Conservation (phyloP, 2,888 invertebrate genomes). For the Agriopis marginaria region DNA sequence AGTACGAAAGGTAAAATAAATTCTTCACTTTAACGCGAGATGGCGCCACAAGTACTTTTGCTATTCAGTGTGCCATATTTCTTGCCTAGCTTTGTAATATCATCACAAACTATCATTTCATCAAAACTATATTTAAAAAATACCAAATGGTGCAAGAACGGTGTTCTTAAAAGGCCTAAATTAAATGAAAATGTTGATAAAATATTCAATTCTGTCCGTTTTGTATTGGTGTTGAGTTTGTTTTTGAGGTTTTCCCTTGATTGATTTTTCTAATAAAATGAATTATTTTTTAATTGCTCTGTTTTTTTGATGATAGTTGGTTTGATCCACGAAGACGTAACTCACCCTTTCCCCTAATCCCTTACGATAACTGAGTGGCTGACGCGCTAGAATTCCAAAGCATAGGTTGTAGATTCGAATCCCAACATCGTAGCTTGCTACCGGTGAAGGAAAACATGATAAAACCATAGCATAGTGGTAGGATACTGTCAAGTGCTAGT, state of each 20-base stretch:
- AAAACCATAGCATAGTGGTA: too few relatives aligned
- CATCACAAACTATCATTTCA: conserved; percentile 15
- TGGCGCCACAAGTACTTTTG: conserved; percentile 7
- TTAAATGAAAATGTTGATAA: conserved; percentile 56
- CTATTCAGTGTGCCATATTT: conserved; percentile 15
- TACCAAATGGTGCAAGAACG: conserved; percentile 33
- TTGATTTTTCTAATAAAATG: conserved; percentile 63
- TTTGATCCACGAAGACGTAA: too few relatives aligned
- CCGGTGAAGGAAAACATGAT: too few relatives aligned
- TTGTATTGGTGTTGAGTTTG: conserved; percentile 63
- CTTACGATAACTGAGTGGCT: too few relatives aligned
- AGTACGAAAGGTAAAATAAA: not conserved
- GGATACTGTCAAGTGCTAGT: too few relatives aligned
- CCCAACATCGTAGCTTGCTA: too few relatives aligned
- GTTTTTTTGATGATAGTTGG: conserved; percentile 8
- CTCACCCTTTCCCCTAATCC: too few relatives aligned
- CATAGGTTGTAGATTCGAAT: too few relatives aligned
- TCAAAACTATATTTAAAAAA: conserved; percentile 12
- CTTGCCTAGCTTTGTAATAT: conserved; percentile 11
- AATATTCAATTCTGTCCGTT: conserved; percentile 58
- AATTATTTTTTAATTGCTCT: conserved; percentile 58
- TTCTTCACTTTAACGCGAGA: not conserved
- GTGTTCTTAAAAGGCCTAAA: conserved; percentile 49
- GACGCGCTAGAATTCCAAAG: too few relatives aligned
- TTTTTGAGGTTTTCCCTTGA: conserved; percentile 67